Conservation (phyloP, 2,888 invertebrate species). For the Heteromyza rotundicornis region DNA sequence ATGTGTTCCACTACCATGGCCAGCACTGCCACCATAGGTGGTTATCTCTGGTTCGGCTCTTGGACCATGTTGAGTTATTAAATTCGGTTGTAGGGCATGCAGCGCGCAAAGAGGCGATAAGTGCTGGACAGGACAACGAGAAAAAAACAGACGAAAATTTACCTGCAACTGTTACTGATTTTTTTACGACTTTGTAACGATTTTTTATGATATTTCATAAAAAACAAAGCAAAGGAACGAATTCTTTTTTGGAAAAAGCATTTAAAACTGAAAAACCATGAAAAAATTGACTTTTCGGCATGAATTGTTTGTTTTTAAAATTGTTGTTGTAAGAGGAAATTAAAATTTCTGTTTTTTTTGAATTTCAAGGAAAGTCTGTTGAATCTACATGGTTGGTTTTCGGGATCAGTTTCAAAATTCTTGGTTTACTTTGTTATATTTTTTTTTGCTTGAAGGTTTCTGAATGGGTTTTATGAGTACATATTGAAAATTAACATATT, state of each 20-base stretch:
- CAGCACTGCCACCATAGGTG: background rate
- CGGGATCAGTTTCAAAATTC: too few species aligned
- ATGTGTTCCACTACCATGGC: constrained; percentile 8
- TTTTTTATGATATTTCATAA: constrained; percentile 50
- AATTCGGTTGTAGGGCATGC: too few species aligned
- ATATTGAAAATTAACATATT: too few species aligned
- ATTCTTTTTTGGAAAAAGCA: constrained; percentile 33
- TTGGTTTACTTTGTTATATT: too few species aligned
- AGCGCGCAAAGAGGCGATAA: background rate
- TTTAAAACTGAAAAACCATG: too few species aligned
- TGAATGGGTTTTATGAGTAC: too few species aligned
- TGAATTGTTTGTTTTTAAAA: constrained; percentile 41
- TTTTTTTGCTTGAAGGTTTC: too few species aligned
- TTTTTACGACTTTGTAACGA: constrained; percentile 53
- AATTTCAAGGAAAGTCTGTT: too few species aligned
- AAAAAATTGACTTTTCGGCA: constrained; percentile 45
- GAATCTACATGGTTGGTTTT: too few species aligned
- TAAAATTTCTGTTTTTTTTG: too few species aligned
- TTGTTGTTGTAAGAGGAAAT: too few species aligned
- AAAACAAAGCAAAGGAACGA: constrained; percentile 23
- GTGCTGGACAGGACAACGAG: background rate
- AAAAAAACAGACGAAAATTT: constrained; percentile 1
- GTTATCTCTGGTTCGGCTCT: background rate
- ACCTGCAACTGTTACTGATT: constrained; percentile 27
- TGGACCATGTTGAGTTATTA: background rate